phyloP scores from a whole-genome alignment of 2,113 vertebrate genomes.

The Hypanus sabinus region DNA sequence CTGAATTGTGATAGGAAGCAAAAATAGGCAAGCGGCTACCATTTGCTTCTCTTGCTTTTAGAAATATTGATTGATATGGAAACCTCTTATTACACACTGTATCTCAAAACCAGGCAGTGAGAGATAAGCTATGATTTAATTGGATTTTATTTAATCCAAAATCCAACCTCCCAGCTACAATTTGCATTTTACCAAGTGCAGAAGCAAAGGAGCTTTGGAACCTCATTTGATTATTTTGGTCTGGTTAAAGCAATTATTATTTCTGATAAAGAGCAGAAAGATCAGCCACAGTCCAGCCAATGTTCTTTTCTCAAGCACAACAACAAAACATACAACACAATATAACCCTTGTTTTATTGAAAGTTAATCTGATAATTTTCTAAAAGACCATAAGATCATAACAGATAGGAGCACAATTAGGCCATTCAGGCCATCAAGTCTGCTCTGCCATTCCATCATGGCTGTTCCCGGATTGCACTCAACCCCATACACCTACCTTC shows the following conservation, averaged over 20 bases:
- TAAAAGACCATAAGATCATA: no score
- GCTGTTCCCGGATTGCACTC: no score
- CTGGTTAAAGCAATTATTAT: not conserved
- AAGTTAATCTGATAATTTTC: no score
- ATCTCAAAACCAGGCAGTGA: not conserved
- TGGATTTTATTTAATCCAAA: not conserved
- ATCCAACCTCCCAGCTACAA: not conserved
- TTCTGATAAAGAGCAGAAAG: not conserved
- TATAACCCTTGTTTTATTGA: no score
- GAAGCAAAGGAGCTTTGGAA: no score
- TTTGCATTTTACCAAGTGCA: not conserved
- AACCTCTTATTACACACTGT: not conserved
- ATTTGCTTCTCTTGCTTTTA: not conserved
- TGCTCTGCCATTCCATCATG: no score
- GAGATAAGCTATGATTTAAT: not conserved
- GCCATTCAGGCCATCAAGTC: no score
- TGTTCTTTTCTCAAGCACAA: not conserved
- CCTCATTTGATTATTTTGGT: not conserved
- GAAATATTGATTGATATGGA: not conserved
- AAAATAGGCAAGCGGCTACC: not conserved
- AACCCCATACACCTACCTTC: no score
- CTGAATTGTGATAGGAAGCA: not conserved
- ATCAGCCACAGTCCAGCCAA: no score
- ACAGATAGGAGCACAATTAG: no score
- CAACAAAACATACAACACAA: not conserved